These are phyloP conservation scores for Escarpia spicata DNA, from an alignment of 2,888 invertebrate genomes.

Conservation along the genomic window DNA sequence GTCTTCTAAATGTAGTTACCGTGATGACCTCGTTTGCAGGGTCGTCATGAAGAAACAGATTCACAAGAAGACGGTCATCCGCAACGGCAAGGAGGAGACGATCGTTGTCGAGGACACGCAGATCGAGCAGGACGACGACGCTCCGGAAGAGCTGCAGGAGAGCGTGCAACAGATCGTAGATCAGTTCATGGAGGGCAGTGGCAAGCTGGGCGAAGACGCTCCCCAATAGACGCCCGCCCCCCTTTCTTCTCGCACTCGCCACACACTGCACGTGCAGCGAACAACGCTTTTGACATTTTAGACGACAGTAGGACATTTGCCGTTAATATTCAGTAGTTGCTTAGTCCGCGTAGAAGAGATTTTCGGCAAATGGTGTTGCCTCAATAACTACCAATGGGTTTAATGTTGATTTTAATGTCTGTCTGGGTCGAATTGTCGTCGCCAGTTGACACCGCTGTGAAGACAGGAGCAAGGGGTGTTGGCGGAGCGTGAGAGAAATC, in stretches of 20 bases:
- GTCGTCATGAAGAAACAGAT: constrained; percentile 63
- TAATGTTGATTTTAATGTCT: not conserved
- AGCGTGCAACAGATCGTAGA: constrained; percentile 62
- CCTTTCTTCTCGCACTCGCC: not conserved
- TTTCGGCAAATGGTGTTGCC: not conserved
- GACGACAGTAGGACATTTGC: constrained; percentile 16
- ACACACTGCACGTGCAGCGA: not conserved
- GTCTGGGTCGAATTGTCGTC: not conserved
- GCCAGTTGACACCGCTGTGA: not conserved
- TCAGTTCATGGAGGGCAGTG: constrained; percentile 51
- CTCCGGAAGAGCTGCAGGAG: constrained; percentile 60
- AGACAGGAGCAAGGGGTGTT: not conserved
- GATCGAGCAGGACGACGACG: constrained; percentile 79
- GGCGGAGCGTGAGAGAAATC: constrained; percentile 9
- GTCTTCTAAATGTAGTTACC: too few species aligned
- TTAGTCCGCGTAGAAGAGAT: not conserved
- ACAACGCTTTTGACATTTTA: not conserved
- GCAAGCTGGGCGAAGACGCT: constrained; percentile 14
- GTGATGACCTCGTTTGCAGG: constrained; percentile 40
- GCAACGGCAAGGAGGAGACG: constrained; percentile 64
- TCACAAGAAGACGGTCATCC: constrained; percentile 59
- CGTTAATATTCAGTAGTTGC: constrained; percentile 3
- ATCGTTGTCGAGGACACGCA: constrained; percentile 67
- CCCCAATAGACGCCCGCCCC: constrained; percentile 17
- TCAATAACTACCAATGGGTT: not conserved